These are phyloP conservation scores for Adelphocoris suturalis DNA, from an alignment of 2,888 invertebrate genomes.

Conservation along the genomic window DNA sequence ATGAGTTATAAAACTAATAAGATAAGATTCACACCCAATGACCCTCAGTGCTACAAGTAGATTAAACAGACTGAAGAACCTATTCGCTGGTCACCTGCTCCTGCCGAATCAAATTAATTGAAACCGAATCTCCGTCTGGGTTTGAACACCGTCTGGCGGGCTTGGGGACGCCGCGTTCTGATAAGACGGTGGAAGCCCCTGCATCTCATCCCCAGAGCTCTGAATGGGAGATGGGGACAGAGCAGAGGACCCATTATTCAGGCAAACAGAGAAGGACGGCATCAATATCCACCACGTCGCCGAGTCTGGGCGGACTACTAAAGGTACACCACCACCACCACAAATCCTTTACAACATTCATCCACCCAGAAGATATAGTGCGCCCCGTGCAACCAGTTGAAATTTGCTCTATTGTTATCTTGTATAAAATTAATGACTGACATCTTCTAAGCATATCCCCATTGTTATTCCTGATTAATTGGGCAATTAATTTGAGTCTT, in stretches of 20 bases:
- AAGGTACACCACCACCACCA: neutral
- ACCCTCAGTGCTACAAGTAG: too few relatives aligned
- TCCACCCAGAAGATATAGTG: neutral
- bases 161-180: neutral
- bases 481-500: neutral
- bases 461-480: neutral
- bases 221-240: neutral
- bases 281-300: neutral
- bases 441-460: neutral
- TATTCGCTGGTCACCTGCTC: too few relatives aligned
- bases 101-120: neutral
- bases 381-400: neutral
- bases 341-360: neutral
- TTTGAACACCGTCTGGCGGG: neutral
- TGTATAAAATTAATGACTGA: neutral
- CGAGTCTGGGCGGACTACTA: conserved; percentile 5
- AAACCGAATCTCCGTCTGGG: neutral
- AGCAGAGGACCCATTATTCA: neutral
- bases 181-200: neutral
- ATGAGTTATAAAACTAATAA: too few relatives aligned
- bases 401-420: conserved; percentile 10
- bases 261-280: conserved; percentile 20
- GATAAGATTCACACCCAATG: too few relatives aligned
- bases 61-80: too few relatives aligned
- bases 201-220: conserved; percentile 8